Evolutionary conservation across 2,888 invertebrate species (phyloP).

Genomic region (Pherbina coryleti): DNA sequence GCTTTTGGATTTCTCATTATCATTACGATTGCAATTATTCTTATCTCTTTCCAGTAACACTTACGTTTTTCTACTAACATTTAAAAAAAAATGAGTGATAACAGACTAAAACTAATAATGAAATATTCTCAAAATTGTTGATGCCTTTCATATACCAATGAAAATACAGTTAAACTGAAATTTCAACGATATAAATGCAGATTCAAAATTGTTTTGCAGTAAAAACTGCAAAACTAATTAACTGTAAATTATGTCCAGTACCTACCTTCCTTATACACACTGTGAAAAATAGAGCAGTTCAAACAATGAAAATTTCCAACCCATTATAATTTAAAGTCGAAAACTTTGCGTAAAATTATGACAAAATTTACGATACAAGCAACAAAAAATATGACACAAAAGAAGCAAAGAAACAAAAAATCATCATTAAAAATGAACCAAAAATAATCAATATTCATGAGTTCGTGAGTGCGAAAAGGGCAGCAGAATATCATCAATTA

Average conservation of each 20-base stretch:
- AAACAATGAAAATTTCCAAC: background rate
- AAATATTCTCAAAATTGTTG: too few species aligned
- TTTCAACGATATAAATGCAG: background rate
- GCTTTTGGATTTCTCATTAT: too few species aligned
- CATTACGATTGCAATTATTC: too few species aligned
- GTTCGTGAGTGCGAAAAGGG: background rate
- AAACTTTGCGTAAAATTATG: constrained; percentile 5
- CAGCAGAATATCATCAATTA: constrained; percentile 9
- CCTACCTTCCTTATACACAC: background rate
- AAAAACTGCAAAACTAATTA: constrained; percentile 29
- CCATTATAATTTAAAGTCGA: constrained; percentile 1
- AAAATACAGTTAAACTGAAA: background rate
- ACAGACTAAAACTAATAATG: too few species aligned
- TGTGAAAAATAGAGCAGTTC: background rate
- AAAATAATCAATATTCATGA: background rate
- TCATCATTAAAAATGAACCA: background rate
- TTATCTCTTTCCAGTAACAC: too few species aligned
- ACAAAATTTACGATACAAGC: background rate
- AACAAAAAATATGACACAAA: background rate
- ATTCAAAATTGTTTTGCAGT: background rate
- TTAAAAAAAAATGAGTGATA: too few species aligned
- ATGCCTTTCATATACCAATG: too few species aligned
- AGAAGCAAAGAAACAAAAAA: background rate
- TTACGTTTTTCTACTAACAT: too few species aligned
- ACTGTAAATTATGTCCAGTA: constrained; percentile 17